Evolutionary conservation across 2,797 vertebrate genomes (phyloP).

Genomic region (Lepus oiostolus): DNA sequence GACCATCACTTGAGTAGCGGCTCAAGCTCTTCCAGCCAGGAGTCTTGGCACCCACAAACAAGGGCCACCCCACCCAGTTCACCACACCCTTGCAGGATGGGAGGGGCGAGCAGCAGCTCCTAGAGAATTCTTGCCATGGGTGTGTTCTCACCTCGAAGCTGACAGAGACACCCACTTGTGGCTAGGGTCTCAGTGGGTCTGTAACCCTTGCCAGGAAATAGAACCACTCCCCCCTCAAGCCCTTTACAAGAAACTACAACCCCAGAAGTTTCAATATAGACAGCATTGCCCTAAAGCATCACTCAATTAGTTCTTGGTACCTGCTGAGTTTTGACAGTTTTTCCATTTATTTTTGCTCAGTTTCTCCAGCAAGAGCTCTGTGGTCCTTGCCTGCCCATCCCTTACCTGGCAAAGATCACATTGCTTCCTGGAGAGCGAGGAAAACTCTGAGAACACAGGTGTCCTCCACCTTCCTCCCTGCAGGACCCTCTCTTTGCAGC

Average conservation of each 20-base stretch:
- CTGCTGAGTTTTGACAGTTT: background rate
- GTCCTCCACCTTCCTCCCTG: background rate
- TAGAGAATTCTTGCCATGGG: background rate
- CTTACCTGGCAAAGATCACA: background rate
- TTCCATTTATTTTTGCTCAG: background rate
- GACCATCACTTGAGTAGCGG: background rate
- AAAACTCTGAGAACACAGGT: background rate
- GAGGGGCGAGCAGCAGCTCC: background rate
- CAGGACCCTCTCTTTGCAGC: background rate
- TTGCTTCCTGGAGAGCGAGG: background rate
- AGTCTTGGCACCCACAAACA: background rate
- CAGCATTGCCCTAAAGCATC: background rate
- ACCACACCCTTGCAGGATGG: background rate
- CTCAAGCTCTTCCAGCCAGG: background rate
- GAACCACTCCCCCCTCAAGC: constrained; percentile 5
- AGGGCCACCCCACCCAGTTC: background rate
- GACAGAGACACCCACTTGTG: background rate
- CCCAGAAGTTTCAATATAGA: background rate
- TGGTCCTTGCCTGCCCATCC: background rate
- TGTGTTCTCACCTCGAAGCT: constrained; percentile 73
- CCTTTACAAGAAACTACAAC: constrained; percentile 47
- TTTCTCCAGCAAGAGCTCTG: background rate
- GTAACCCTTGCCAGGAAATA: constrained; percentile 60
- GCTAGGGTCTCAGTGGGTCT: background rate
- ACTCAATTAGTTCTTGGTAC: background rate